Evolutionary conservation across 1,140 invertebrate species (phyloP).

Genomic region (Teleopsis dalmanni): DNA sequence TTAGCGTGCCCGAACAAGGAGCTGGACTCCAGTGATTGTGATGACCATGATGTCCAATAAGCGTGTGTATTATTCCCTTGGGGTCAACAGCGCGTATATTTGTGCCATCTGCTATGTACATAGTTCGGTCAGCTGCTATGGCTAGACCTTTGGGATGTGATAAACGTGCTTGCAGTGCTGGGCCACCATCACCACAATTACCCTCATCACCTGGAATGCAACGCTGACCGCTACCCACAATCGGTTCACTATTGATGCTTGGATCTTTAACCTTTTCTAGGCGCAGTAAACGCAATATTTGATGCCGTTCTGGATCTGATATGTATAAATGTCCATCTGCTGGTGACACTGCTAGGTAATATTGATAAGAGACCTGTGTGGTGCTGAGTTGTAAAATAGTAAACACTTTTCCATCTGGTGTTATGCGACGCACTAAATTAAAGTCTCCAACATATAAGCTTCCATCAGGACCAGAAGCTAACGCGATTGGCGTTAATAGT

Average conservation of each 20-base stretch:
- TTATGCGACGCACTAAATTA: conserved; percentile 88
- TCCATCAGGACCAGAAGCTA: conserved; percentile 91
- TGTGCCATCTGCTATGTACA: conserved; percentile 91
- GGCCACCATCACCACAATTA: conserved; percentile 89
- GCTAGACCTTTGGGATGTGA: conserved; percentile 95
- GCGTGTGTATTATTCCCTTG: conserved; percentile 85
- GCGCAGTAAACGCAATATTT: conserved; percentile 68
- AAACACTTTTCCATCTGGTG: conserved; percentile 82
- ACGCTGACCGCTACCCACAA: conserved; percentile 91
- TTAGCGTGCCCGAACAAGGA: conserved; percentile 72
- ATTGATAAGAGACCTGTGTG: conserved; percentile 89
- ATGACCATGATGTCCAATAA: conserved; percentile 87
- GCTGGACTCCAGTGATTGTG: conserved; percentile 86
- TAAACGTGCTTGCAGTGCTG: conserved; percentile 80
- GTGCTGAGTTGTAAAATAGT: conserved; percentile 89
- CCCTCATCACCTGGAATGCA: conserved; percentile 87
- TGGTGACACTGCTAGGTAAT: conserved; percentile 90
- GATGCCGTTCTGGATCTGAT: conserved; percentile 89
- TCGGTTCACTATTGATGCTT: conserved; percentile 75
- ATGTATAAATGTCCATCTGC: conserved; percentile 92
- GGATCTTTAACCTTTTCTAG: conserved; percentile 74
- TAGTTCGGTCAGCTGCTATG: conserved; percentile 81
- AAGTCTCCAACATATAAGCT: conserved; percentile 96
- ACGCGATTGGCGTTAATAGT: conserved; percentile 82
- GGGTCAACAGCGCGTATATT: conserved; percentile 87